A percentile compares a stretch with the other conserved stretches of the same genome.
Evolutionary conservation across 2,113 vertebrate genomes (phyloP).

Genomic region (Eublepharis macularius): DNA sequence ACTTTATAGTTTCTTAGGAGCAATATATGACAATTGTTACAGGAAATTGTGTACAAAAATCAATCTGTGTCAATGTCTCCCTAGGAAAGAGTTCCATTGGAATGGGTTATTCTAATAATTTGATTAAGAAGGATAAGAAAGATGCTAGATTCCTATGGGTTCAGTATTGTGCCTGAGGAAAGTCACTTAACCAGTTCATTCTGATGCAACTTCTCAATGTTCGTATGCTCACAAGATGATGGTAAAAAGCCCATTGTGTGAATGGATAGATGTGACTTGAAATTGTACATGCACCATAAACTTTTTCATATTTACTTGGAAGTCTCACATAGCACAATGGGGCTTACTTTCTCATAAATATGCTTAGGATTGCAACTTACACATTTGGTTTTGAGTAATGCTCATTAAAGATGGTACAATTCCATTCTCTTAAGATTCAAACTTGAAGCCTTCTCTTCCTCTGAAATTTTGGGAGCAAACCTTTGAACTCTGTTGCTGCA

Average conservation of each 20-base stretch:
- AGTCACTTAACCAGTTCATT: background rate
- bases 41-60: background rate
- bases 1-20: background rate
- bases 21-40: background rate
- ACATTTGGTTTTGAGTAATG: background rate
- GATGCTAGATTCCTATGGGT: background rate
- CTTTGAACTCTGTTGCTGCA: background rate
- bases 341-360: background rate
- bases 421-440: constrained; percentile 12
- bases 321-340: background rate
- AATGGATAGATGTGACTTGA: background rate
- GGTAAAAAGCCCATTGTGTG: background rate
- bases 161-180: background rate
- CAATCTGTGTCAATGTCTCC: background rate
- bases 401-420: constrained; percentile 5
- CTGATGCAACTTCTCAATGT: background rate
- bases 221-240: background rate
- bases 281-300: background rate
- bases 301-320: background rate
- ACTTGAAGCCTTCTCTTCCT: constrained; percentile 28
- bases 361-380: background rate
- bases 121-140: background rate
- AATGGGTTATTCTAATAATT: background rate
- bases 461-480: background rate
- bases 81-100: background rate